Percentiles rank a stretch among this genome's conserved stretches.
These are phyloP conservation scores for Ophion obscuratus DNA, from an alignment of 2,888 invertebrate species.

Conservation along the genomic window DNA sequence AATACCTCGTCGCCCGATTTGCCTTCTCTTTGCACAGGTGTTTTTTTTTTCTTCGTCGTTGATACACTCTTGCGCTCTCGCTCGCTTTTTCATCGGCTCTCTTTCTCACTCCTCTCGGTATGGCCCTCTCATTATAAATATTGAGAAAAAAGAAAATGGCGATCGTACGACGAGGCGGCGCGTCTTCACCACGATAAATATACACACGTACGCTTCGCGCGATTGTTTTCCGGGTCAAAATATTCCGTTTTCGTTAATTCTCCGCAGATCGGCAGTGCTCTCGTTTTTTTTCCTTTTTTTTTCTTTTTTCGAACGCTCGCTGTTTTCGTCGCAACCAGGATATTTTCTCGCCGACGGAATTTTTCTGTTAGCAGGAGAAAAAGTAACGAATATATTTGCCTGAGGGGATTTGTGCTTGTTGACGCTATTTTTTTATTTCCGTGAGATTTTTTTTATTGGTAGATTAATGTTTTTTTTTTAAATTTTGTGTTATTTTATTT, in stretches of 20 bases:
- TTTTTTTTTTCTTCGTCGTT: constrained; percentile 28
- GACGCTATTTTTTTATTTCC: too few species aligned
- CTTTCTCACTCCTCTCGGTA: background rate
- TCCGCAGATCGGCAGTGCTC: background rate
- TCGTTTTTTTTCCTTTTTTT: too few species aligned
- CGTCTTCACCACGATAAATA: too few species aligned
- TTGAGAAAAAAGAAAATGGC: constrained; percentile 10
- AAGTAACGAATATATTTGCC: too few species aligned
- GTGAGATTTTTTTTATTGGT: too few species aligned
- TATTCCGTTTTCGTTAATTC: background rate
- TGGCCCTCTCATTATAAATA: constrained; percentile 7
- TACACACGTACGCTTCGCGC: background rate
- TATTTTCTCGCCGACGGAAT: too few species aligned
- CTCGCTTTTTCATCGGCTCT: background rate
- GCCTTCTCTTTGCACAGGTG: constrained; percentile 62
- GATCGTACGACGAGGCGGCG: too few species aligned
- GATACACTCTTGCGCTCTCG: constrained; percentile 29
- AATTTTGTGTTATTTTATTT: too few species aligned
- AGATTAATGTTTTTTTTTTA: too few species aligned
- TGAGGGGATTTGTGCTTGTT: too few species aligned
- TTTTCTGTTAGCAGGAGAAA: too few species aligned
- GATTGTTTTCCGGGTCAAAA: constrained; percentile 1
- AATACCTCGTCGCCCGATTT: constrained; percentile 49
- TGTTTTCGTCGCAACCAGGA: too few species aligned
- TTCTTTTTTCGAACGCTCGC: background rate